phyloP scores from a whole-genome alignment of 1,140 invertebrate genomes.

The Plodia interpunctella region DNA sequence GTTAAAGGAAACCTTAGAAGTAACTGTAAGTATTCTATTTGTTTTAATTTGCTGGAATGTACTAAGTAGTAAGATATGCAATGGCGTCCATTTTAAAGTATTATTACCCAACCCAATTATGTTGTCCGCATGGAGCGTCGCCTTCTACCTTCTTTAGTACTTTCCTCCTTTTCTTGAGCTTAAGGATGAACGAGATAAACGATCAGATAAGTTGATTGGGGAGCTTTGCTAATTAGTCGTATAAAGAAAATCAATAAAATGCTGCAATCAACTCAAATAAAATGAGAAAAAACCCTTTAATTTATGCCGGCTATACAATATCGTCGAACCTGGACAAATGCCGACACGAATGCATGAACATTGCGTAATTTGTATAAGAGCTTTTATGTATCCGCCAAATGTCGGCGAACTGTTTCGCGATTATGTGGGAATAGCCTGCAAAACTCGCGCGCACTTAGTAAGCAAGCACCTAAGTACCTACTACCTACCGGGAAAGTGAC shows the following conservation, averaged over 20 bases:
- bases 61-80: too few relatives aligned
- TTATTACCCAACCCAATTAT: neutral
- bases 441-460: too few relatives aligned
- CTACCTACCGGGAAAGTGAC: too few relatives aligned
- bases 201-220: neutral
- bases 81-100: slow-evolving; percentile 25
- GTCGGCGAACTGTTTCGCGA: too few relatives aligned
- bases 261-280: neutral
- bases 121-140: neutral
- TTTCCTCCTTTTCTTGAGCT: neutral
- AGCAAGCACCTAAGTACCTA: too few relatives aligned
- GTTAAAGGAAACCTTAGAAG: slow-evolving; percentile 50
- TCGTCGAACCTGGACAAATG: too few relatives aligned
- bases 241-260: slow-evolving; percentile 19
- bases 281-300: slow-evolving; percentile 7
- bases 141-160: neutral
- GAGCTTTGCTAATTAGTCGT: slow-evolving; percentile 19
- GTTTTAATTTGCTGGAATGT: too few relatives aligned
- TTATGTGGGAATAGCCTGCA: too few relatives aligned
- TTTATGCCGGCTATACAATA: too few relatives aligned
- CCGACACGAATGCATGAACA: too few relatives aligned
- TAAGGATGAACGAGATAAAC: neutral
- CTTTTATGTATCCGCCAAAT: too few relatives aligned
- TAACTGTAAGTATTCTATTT: slow-evolving; percentile 43
- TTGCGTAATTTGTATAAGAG: too few relatives aligned